phyloP scores from a whole-genome alignment of 1,140 invertebrate species.

The Brachionus sp. region DNA sequence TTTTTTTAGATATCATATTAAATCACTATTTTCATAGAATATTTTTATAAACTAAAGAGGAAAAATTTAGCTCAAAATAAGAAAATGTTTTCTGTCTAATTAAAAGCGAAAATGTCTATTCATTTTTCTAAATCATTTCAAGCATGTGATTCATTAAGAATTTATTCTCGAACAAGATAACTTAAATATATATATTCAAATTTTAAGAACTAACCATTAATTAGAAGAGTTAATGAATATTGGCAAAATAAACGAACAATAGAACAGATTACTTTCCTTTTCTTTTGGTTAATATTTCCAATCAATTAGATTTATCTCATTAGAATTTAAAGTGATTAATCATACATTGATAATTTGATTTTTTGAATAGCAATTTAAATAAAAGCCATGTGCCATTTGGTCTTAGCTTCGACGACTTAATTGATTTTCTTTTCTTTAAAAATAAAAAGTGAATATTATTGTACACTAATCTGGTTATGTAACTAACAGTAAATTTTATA shows the following conservation, averaged over 20 bases:
- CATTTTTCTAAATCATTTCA: not conserved
- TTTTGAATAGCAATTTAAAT: slow-evolving; percentile 11
- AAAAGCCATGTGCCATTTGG: not conserved
- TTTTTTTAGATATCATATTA: not conserved
- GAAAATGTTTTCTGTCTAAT: not conserved
- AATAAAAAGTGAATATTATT: not conserved
- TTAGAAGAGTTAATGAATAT: slow-evolving; percentile 9
- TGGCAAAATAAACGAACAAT: not conserved
- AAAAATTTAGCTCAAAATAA: not conserved
- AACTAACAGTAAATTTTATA: not conserved
- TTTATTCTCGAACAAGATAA: not conserved
- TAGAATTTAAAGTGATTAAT: slow-evolving; percentile 3
- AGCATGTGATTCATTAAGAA: not conserved
- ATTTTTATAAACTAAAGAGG: not conserved
- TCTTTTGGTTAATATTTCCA: slow-evolving; percentile 14
- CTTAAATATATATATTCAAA: not conserved
- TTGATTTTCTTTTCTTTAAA: not conserved
- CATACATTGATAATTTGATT: slow-evolving; percentile 36
- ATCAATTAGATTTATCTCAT: slow-evolving; percentile 20
- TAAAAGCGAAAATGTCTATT: not conserved
- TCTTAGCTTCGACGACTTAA: not conserved
- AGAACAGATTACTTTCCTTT: slow-evolving; percentile 20
- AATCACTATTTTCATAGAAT: not conserved
- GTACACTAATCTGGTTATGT: not conserved
- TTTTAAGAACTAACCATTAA: slow-evolving; percentile 12